phyloP scores from a whole-genome alignment of 35 echinoderm and acorn worm species.

The Hemicentrotus pulcherrimus region DNA sequence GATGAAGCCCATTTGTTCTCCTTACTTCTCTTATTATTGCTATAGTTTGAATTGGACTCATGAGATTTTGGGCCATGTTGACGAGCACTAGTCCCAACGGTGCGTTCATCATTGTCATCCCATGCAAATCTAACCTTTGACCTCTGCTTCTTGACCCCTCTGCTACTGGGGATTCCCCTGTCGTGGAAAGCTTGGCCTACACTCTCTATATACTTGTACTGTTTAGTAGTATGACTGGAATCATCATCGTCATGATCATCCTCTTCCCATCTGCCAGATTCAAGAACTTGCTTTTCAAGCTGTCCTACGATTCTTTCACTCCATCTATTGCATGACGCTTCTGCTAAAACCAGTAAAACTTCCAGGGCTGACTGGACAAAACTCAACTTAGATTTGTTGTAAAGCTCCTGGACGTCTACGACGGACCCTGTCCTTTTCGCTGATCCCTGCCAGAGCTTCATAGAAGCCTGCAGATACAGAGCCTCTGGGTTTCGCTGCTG shows the following conservation, averaged over 20 bases:
- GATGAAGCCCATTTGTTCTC: background rate
- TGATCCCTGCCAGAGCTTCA: constrained; percentile 30
- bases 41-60: constrained; percentile 4
- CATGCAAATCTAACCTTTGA: constrained; percentile 47
- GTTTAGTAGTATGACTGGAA: background rate
- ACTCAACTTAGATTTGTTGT: background rate
- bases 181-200: constrained; percentile 34
- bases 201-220: constrained; percentile 32
- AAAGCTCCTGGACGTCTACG: background rate
- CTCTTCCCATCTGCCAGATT: background rate
- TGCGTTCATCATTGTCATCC: background rate
- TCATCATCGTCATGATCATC: background rate
- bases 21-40: background rate
- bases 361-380: constrained; percentile 14
- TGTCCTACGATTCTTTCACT: background rate
- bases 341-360: background rate
- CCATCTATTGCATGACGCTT: constrained; percentile 21
- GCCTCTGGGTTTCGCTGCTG: constrained; percentile 49
- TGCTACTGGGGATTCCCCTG: background rate
- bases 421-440: background rate
- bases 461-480: constrained; percentile 39
- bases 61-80: background rate
- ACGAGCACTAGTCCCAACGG: background rate
- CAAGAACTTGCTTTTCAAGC: constrained; percentile 4
- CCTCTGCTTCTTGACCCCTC: background rate